Base-by-base conservation (phyloP, 92 coral and sea anemone genomes). In the Siderastrea siderea region DNA sequence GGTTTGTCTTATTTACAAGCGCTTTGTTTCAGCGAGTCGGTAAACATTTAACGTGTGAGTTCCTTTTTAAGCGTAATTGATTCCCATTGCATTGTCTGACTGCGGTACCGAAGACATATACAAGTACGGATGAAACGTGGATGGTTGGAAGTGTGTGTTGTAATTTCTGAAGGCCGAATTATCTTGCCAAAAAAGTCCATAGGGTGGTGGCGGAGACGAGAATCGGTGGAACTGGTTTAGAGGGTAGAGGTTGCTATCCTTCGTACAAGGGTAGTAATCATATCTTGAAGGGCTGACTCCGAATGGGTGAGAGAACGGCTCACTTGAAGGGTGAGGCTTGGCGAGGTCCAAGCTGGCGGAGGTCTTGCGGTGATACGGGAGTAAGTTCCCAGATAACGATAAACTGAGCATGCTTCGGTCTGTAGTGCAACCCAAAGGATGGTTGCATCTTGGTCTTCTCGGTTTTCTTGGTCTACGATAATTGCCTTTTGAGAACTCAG, bases 401-500 rank as follows among this genome's bases (percentile, higher is more conserved):
- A 88, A 71, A 3, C 91, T 86, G 14, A 93, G 77, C 26, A 90
- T 55, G 26, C 91, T 43, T 73, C 93, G 80, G 11, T 93, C 95
- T 6, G 91, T 66, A 16, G 85, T 68, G 71, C 95, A 93, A 50
- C 89, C 82, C 3, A 93, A 54, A 87, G 91, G 77, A 78, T 96
- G 99, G 53, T 90, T 93, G 71, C 99, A 97, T 45, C 96, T 87
- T 5, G 99, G 97, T 86, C 99, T 78, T 11, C 99, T 89, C 46
- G 99, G 99, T 47, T 97, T 97, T 43, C 99, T 85, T 9, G 94
- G 98, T 66, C 99, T 91, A 6, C 99, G 97, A 82, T 88, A 97
- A 63, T 97, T 97, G 19, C 99, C 99, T 68, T 97, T 97, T 66
- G 98, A 90, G 85, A 97, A 97, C 85, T 97, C 99, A n/a, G 99